Base-by-base conservation (phyloP, 2,888 invertebrate genomes). In the Eupithecia subfuscata region DNA sequence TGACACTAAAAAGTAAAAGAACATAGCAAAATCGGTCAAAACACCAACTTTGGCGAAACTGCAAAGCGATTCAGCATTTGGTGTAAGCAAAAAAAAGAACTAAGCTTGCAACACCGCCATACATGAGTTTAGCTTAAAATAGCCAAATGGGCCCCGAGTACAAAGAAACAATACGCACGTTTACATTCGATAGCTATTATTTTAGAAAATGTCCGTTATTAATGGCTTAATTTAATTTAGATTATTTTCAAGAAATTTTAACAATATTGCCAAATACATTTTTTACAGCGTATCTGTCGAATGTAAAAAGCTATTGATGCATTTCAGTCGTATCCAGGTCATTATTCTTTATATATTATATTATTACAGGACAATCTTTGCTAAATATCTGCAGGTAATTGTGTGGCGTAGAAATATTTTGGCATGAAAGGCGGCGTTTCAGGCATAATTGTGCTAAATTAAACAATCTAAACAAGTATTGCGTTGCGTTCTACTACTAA, bases 361-460 rank as follows among this genome's bases (percentile, higher is more conserved):
- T 60, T 60, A 22, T 25, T 14, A 60, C 60, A 25, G 25, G 12
- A 60, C 25, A 25, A 56, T 56, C 22, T 56, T 56, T 22, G 56
- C 56, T 22, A 56, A 25, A 25, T 60, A 25, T 25, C 25, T 9
- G 2, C 14, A 34, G 22, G 16, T 64, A 56, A 11, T 56, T 52
- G n/a, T 52, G 30, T 63, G 2, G 63, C 16, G 2, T 34, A 34
- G 8, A 64, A 34, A 9, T 63, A 63, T 63, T 63, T 63, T 63
- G 34, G 34, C 64, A 63, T 63, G 63, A 63, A 14, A 63, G 64
- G 64, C 64, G 68, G 68, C 68, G 67, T 87, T 86, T 85, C 82
- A 83, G 83, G 84, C 84, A 73, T 87, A 82, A 89, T 90, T 91
- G 92, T 88, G 87, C 89, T 90, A 89, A 89, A 79, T 86, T 85